Conservation (phyloP, 30 jellyfish, hydroid and myxozoan genomes). For the Hydractinia symbiolongicarpus region DNA sequence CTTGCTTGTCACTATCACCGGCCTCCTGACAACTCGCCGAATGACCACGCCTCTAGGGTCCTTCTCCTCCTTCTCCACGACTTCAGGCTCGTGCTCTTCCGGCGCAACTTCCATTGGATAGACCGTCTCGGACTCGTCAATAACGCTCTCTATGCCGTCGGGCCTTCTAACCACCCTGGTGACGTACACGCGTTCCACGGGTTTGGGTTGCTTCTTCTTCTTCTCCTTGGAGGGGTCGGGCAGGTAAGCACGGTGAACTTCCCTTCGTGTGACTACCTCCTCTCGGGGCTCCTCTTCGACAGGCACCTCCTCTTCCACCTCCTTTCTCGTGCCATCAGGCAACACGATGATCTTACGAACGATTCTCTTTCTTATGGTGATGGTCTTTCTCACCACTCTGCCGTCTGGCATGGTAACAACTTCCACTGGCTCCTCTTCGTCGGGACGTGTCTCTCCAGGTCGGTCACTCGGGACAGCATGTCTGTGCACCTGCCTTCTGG, state of each 20-base stretch:
- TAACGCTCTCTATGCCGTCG: constrained; percentile 58
- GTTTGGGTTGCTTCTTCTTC: constrained; percentile 38
- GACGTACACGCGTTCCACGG: constrained; percentile 62
- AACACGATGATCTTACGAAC: constrained; percentile 42
- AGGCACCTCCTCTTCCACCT: constrained; percentile 35
- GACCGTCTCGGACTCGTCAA: constrained; percentile 71
- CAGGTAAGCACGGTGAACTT: constrained; percentile 13
- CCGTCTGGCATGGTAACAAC: constrained; percentile 18
- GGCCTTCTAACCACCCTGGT: constrained; percentile 64
- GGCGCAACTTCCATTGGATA: constrained; percentile 49
- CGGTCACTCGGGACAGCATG: constrained; percentile 1
- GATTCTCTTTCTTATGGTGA: constrained; percentile 42
- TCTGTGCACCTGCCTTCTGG: constrained; percentile 6
- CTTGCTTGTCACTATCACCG: constrained; percentile 47
- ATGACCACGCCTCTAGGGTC: constrained; percentile 17
- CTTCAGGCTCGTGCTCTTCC: constrained; percentile 41
- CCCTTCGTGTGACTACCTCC: constrained; percentile 32
- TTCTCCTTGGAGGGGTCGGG: constrained; percentile 2
- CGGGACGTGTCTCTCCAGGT: not conserved
- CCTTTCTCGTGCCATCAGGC: constrained; percentile 53
- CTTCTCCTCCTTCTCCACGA: constrained; percentile 21
- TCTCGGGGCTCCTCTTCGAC: constrained; percentile 38
- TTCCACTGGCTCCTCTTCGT: constrained; percentile 8
- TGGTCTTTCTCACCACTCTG: constrained; percentile 25
- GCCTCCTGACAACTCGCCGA: constrained; percentile 45